phyloP scores from a whole-genome alignment of 2,888 invertebrate species.

The Phragmatobia fuliginosa region DNA sequence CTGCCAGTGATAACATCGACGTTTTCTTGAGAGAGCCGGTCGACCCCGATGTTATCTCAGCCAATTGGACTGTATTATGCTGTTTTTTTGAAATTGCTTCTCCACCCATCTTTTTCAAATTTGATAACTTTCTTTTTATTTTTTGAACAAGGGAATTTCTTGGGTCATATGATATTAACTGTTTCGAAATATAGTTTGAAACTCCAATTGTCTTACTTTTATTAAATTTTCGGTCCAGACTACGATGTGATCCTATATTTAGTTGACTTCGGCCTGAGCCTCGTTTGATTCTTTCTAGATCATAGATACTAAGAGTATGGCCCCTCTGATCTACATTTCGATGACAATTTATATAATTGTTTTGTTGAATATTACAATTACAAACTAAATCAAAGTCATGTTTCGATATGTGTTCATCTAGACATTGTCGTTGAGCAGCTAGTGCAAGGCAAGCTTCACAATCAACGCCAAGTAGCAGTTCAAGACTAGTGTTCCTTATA shows the following conservation, averaged over 20 bases:
- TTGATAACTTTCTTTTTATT: slow-evolving; percentile 83
- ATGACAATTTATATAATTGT: slow-evolving; percentile 77
- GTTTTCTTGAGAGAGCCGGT: slow-evolving; percentile 79
- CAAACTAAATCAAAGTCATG: slow-evolving; percentile 81
- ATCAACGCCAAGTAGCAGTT: slow-evolving; percentile 82
- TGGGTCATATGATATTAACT: slow-evolving; percentile 82
- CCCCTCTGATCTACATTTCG: slow-evolving; percentile 74
- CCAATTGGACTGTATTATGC: slow-evolving; percentile 81
- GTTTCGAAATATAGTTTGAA: slow-evolving; percentile 82
- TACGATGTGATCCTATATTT: slow-evolving; percentile 76
- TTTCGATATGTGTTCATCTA: slow-evolving; percentile 76
- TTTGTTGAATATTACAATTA: slow-evolving; percentile 81
- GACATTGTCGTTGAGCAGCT: slow-evolving; percentile 76
- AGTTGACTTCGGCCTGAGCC: slow-evolving; percentile 73
- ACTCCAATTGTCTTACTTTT: slow-evolving; percentile 82
- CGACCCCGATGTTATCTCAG: slow-evolving; percentile 81
- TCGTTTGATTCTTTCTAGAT: slow-evolving; percentile 79
- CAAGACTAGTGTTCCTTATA: slow-evolving; percentile 82
- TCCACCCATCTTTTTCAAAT: slow-evolving; percentile 82
- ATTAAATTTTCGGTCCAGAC: slow-evolving; percentile 80
- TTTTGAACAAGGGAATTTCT: slow-evolving; percentile 82
- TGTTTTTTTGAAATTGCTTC: slow-evolving; percentile 81
- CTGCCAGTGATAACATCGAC: slow-evolving; percentile 80
- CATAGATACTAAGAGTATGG: slow-evolving; percentile 80
- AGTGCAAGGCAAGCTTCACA: slow-evolving; percentile 83